A percentile compares a stretch with the other conserved stretches of the same genome.
phyloP scores from a whole-genome alignment of 1,140 invertebrate genomes.

The Pemphigus obesinymphae region DNA sequence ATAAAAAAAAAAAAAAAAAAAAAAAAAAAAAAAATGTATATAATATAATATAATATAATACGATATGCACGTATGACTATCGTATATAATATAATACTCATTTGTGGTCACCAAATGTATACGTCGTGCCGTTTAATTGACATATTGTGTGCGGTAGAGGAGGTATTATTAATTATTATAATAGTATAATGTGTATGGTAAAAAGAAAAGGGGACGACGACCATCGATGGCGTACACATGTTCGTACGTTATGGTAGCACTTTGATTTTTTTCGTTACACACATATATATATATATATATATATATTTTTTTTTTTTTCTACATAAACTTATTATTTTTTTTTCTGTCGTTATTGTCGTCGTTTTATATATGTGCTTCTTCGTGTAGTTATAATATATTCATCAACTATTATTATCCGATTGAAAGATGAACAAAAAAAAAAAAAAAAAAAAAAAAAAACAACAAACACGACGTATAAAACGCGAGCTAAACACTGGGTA shows the following conservation, averaged over 20 bases:
- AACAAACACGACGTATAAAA: slow-evolving; percentile 21
- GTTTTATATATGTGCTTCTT: neutral
- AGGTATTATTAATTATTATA: slow-evolving; percentile 36
- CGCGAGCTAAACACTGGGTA: slow-evolving; percentile 38
- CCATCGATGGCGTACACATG: slow-evolving; percentile 36
- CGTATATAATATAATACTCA: slow-evolving; percentile 8
- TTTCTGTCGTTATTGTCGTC: neutral
- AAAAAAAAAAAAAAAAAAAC: neutral
- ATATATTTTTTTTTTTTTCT: neutral
- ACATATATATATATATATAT: neutral
- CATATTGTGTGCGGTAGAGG: slow-evolving; percentile 14
- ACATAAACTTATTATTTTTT: neutral
- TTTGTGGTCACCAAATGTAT: slow-evolving; percentile 37
- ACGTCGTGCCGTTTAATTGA: slow-evolving; percentile 32
- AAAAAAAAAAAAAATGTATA: neutral
- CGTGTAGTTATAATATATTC: neutral
- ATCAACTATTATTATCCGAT: slow-evolving; percentile 40
- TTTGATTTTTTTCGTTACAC: neutral
- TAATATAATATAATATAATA: neutral
- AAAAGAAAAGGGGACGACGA: slow-evolving; percentile 4
- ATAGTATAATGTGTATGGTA: neutral
- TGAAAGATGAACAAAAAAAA: neutral
- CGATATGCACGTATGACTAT: neutral
- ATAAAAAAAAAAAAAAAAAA: neutral
- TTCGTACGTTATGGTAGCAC: slow-evolving; percentile 35